Evolutionary conservation across 2,113 vertebrate species (phyloP).

Genomic region (Centrocercus urophasianus): DNA sequence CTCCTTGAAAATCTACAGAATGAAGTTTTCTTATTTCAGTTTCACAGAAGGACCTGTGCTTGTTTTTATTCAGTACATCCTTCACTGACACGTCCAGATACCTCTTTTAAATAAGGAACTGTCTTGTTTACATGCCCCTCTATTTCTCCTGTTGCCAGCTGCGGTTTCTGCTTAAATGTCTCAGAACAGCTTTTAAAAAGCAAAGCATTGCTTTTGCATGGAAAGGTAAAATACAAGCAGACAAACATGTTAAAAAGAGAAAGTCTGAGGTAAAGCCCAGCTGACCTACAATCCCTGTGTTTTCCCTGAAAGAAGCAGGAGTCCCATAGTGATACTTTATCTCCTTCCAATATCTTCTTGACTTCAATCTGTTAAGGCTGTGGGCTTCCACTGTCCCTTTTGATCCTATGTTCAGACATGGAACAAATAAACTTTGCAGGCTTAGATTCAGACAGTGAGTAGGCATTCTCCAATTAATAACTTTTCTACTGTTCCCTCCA

Average conservation of each 20-base stretch:
- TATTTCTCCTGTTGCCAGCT: not conserved
- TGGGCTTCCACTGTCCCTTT: not conserved
- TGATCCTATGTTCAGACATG: not conserved
- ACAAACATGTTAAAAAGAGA: not conserved
- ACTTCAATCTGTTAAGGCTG: not conserved
- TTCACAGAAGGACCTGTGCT: not conserved
- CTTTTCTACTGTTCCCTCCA: not conserved
- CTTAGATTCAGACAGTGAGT: not conserved
- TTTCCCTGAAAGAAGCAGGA: not conserved
- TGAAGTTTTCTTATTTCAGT: not conserved
- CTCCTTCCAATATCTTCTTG: not conserved
- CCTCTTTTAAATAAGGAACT: not conserved
- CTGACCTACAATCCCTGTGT: not conserved
- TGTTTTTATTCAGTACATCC: not conserved
- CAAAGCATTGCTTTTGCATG: conserved; percentile 2
- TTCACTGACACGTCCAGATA: not conserved
- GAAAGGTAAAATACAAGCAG: not conserved
- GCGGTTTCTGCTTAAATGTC: not conserved
- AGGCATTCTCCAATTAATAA: not conserved
- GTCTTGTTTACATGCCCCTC: not conserved
- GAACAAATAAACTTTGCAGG: not conserved
- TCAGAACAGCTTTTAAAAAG: not conserved
- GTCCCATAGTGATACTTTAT: not conserved
- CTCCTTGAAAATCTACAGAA: not conserved
- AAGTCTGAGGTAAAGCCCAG: not conserved